Percentiles rank a stretch among this genome's conserved stretches.
These are phyloP conservation scores for Conopomorpha cramerella DNA, from an alignment of 1,140 invertebrate species.

Conservation along the genomic window DNA sequence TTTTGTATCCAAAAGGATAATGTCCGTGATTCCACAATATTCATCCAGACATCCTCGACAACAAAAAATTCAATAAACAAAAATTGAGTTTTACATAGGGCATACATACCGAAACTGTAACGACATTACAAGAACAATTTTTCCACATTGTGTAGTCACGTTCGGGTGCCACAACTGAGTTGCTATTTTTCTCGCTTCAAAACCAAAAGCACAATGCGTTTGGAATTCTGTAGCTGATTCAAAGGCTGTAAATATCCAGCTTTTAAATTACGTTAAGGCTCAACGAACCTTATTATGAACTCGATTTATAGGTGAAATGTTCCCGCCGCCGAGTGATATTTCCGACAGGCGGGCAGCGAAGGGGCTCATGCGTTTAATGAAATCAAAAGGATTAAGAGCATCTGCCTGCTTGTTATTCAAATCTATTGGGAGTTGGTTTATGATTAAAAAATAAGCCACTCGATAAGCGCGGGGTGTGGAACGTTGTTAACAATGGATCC, in stretches of 20 bases:
- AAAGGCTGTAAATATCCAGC: constrained; percentile 11
- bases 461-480: constrained; percentile 54
- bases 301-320: constrained; percentile 27
- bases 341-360: constrained; percentile 51
- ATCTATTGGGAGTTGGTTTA: constrained; percentile 57
- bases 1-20: constrained; percentile 20
- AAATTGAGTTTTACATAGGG: neutral
- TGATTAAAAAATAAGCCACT: constrained; percentile 58
- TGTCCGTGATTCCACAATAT: constrained; percentile 25
- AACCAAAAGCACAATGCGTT: constrained; percentile 11
- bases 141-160: too few relatives aligned
- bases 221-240: constrained; percentile 11
- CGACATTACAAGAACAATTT: too few relatives aligned
- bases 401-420: constrained; percentile 61
- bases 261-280: constrained; percentile 23
- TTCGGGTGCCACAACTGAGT: constrained; percentile 24
- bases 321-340: constrained; percentile 53
- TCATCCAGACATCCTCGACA: too few relatives aligned
- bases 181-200: constrained; percentile 5
- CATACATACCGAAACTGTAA: too few relatives aligned
- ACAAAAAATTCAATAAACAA: too few relatives aligned
- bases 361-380: constrained; percentile 58
- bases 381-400: constrained; percentile 60
- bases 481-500: constrained; percentile 43
- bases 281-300: constrained; percentile 29